phyloP scores from a whole-genome alignment of 2,797 vertebrate species.

The Sebastes oblongus region DNA sequence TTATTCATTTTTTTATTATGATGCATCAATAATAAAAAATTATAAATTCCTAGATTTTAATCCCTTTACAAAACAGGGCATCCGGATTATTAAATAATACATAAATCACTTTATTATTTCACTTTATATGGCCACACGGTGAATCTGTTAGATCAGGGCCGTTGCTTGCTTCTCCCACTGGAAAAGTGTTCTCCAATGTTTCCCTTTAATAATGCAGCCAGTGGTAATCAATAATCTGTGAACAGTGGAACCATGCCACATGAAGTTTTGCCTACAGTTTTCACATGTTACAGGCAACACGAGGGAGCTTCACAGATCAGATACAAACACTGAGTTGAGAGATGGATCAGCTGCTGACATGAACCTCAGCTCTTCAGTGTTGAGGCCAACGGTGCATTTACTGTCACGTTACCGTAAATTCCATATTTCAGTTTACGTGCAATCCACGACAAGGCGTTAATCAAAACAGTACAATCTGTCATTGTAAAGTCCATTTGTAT shows the following conservation, averaged over 20 bases:
- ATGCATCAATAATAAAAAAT: background rate
- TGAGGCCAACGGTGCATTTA: background rate
- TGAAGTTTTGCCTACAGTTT: accelerated
- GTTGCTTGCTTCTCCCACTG: too few species aligned
- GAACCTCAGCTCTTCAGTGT: background rate
- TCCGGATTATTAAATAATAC: background rate
- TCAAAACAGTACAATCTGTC: conserved; percentile 6
- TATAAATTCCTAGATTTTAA: background rate
- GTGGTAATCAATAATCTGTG: background rate
- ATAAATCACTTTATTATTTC: background rate
- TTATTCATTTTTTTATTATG: background rate
- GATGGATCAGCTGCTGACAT: background rate
- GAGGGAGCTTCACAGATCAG: background rate
- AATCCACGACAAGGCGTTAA: background rate
- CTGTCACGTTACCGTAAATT: background rate
- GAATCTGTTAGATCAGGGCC: background rate
- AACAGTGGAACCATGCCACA: background rate
- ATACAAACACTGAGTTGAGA: background rate
- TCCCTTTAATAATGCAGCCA: background rate
- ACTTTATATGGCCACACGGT: background rate
- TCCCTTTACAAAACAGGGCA: background rate
- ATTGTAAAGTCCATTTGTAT: conserved; percentile 21
- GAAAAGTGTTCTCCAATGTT: background rate
- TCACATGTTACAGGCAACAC: background rate
- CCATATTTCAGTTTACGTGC: background rate